phyloP scores from a whole-genome alignment of 2,797 vertebrate genomes.

The Carapus acus region DNA sequence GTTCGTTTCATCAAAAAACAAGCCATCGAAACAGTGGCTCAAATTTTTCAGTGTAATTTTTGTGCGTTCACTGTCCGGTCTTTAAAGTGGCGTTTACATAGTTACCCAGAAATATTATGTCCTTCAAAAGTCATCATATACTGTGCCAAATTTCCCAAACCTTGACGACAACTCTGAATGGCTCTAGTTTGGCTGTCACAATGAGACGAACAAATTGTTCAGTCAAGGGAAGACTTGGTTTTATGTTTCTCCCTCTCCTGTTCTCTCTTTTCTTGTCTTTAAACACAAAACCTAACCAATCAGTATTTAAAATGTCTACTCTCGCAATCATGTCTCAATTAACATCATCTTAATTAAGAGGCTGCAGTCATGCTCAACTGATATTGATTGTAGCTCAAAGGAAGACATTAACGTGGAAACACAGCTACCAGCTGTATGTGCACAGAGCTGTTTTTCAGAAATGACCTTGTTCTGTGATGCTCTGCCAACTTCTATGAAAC shows the following conservation, averaged over 20 bases:
- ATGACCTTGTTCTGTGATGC: slow-evolving; percentile 11
- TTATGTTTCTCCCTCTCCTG: neutral
- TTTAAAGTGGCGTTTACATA: no score
- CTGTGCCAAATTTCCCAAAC: neutral
- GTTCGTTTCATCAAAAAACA: no score
- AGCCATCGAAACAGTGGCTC: no score
- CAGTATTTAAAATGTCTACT: slow-evolving; percentile 55
- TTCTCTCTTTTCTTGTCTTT: slow-evolving; percentile 21
- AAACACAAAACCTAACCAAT: slow-evolving; percentile 41
- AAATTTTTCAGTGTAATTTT: no score
- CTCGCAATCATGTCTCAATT: slow-evolving; percentile 54
- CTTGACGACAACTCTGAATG: neutral
- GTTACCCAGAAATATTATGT: no score
- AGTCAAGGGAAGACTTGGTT: slow-evolving; percentile 4
- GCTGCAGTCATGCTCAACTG: slow-evolving; percentile 63
- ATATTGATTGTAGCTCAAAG: slow-evolving; percentile 68
- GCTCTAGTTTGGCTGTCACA: slow-evolving; percentile 7
- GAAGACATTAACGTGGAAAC: slow-evolving; percentile 58
- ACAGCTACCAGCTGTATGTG: slow-evolving; percentile 33
- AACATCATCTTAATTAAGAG: slow-evolving; percentile 67
- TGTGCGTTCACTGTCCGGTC: no score
- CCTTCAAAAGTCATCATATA: no score
- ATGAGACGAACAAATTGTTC: slow-evolving; percentile 21
- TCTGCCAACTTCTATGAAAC: no score
- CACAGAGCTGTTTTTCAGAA: slow-evolving; percentile 14